Evolutionary conservation across 2,888 invertebrate species (phyloP).

Genomic region (Philhelius pedissequus): DNA sequence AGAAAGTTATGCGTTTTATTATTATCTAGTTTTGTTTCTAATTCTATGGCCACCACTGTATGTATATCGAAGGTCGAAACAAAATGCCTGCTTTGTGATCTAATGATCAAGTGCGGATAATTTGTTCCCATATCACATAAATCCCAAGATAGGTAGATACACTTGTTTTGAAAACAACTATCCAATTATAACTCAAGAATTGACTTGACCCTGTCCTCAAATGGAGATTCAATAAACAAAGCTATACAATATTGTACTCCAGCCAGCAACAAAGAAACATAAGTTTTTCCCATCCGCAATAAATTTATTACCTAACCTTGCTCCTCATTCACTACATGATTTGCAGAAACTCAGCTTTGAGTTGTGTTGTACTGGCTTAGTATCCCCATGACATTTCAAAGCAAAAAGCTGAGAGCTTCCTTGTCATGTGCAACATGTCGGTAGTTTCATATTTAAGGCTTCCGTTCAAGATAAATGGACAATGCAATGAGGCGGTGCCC

Average conservation of each 20-base stretch:
- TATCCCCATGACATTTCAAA: conserved; percentile 37
- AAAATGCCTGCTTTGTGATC: no score
- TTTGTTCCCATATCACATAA: no score
- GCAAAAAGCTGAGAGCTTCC: background rate
- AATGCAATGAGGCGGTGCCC: conserved; percentile 30
- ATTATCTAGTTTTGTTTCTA: no score
- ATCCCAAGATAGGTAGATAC: no score
- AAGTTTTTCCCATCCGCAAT: conserved; percentile 29
- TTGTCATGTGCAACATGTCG: conserved; percentile 15
- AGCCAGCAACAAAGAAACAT: background rate
- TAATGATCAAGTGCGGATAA: no score
- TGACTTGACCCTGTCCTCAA: conserved; percentile 51
- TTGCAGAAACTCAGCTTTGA: background rate
- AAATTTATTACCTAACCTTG: conserved; percentile 51
- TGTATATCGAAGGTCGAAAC: no score
- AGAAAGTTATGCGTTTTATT: no score
- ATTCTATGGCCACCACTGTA: no score
- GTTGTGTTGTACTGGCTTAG: background rate
- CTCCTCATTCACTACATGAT: conserved; percentile 50
- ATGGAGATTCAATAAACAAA: conserved; percentile 11
- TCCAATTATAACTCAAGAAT: background rate
- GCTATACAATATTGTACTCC: background rate
- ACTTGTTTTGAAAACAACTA: conserved; percentile 7
- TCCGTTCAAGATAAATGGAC: conserved; percentile 54
- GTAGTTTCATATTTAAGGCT: conserved; percentile 50